phyloP scores from a whole-genome alignment of 37 sponge, comb jelly and placozoan species.

The Corticium candelabrum region DNA sequence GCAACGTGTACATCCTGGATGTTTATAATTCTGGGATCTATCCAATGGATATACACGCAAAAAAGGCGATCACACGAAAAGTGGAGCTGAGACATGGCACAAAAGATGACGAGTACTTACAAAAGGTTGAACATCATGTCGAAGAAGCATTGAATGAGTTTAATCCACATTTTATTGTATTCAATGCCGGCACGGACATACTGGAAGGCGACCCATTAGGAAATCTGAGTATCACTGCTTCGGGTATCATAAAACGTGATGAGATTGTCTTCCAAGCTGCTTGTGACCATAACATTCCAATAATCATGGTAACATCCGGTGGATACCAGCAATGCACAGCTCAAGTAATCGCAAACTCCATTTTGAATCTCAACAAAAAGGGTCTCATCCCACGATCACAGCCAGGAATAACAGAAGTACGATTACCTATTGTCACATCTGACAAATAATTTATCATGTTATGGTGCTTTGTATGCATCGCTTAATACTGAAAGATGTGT shows the following conservation, averaged over 20 bases:
- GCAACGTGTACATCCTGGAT: conserved; percentile 70
- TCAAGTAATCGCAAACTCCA: conserved; percentile 65
- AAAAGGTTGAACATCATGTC: conserved; percentile 9
- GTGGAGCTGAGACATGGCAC: conserved; percentile 19
- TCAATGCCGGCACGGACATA: conserved; percentile 86
- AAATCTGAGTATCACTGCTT: conserved; percentile 58
- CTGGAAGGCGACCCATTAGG: conserved; percentile 72
- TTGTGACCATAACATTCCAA: conserved; percentile 42
- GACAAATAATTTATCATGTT: no score
- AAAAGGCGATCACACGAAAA: conserved; percentile 12
- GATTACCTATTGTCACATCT: no score
- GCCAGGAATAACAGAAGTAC: no score
- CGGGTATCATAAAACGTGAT: conserved; percentile 76
- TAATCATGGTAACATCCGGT: conserved; percentile 85
- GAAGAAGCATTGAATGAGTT: conserved; percentile 50
- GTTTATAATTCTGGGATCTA: conserved; percentile 80
- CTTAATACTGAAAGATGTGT: no score
- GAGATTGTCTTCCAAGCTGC: conserved; percentile 50
- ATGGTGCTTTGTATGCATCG: no score
- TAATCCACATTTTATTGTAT: conserved; percentile 74
- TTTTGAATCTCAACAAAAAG: conserved; percentile 39
- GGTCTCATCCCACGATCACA: no score
- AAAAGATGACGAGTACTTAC: conserved; percentile 14
- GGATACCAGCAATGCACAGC: conserved; percentile 84
- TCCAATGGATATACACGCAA: conserved; percentile 58